A percentile compares a stretch with the other conserved stretches of the same genome.
phyloP scores from a whole-genome alignment of 1,140 invertebrate genomes.

The Brachionus paranguensis region DNA sequence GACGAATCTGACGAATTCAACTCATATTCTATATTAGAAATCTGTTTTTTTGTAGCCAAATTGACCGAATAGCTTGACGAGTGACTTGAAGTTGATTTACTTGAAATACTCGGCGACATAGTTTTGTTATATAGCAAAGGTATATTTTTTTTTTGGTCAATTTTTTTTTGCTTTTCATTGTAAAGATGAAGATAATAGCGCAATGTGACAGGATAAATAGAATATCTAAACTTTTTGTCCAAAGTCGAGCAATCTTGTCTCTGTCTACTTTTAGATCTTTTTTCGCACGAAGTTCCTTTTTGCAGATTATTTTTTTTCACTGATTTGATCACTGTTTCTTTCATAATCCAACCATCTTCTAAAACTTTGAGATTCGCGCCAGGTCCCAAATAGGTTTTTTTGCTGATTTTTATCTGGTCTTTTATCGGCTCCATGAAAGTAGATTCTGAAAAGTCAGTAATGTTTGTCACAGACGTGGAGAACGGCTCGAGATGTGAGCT shows the following conservation, averaged over 20 bases:
- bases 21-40: not conserved
- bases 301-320: not conserved
- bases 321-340: not conserved
- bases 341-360: not conserved
- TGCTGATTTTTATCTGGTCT: not conserved
- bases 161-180: constrained; percentile 12
- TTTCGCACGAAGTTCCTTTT: not conserved
- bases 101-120: not conserved
- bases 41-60: not conserved
- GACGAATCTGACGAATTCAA: not conserved
- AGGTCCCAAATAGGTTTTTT: not conserved
- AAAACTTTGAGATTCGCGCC: not conserved
- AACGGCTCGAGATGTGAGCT: not conserved
- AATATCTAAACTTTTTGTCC: not conserved
- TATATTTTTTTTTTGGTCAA: not conserved
- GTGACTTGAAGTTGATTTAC: not conserved
- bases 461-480: not conserved
- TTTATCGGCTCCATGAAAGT: not conserved
- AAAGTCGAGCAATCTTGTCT: not conserved
- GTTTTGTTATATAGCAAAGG: not conserved
- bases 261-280: not conserved
- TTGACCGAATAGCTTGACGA: not conserved
- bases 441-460: not conserved
- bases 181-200: constrained; percentile 12
- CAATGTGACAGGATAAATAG: not conserved